Conservation (phyloP, 2,113 vertebrate species). For the Loxodonta africana region DNA sequence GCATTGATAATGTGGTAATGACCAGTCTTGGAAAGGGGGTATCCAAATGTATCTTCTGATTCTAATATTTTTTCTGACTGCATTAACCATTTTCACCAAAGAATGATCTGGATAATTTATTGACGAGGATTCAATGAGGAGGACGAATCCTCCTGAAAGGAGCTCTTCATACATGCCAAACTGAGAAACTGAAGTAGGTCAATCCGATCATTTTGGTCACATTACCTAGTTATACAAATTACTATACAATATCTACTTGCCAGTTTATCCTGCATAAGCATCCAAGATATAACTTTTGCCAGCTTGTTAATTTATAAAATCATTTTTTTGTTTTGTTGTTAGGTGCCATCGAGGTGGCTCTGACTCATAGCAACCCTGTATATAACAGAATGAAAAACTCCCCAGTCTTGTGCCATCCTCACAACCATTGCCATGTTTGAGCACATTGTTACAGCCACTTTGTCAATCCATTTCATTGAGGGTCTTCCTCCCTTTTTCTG, state of each 20-base stretch:
- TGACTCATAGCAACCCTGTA: background rate
- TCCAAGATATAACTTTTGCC: background rate
- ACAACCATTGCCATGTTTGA: background rate
- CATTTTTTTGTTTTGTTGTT: background rate
- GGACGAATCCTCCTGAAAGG: background rate
- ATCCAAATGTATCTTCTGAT: background rate
- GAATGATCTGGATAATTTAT: background rate
- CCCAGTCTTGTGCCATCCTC: background rate
- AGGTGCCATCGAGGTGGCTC: background rate
- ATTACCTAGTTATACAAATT: background rate
- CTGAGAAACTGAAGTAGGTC: background rate
- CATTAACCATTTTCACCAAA: background rate
- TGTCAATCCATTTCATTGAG: background rate
- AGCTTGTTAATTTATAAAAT: background rate
- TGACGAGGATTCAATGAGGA: background rate
- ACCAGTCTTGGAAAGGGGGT: background rate
- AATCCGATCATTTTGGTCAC: background rate
- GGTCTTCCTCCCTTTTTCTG: background rate
- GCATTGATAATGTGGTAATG: background rate
- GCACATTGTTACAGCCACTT: background rate
- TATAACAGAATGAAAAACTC: background rate
- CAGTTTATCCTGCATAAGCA: background rate
- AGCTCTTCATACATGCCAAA: background rate
- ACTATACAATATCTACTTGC: background rate
- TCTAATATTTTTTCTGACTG: background rate